A percentile compares a stretch with the other conserved stretches of the same genome.
These are phyloP conservation scores for Podarcis cretensis DNA, from an alignment of 2,113 vertebrate genomes.

Conservation along the genomic window DNA sequence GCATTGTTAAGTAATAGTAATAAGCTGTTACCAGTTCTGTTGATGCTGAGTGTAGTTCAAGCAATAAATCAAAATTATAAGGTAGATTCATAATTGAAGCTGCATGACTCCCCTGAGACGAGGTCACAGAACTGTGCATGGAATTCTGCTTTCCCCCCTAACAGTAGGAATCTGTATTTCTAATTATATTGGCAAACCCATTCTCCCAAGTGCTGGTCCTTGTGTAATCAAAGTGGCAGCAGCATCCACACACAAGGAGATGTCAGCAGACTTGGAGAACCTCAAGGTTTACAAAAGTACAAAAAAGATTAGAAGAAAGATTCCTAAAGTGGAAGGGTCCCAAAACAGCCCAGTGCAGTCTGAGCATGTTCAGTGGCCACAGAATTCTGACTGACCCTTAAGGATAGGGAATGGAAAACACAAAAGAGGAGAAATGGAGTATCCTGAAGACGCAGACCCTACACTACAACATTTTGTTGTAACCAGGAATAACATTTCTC, in stretches of 20 bases:
- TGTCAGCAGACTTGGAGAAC: background rate
- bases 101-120: background rate
- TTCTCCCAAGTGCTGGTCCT: background rate
- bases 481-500: background rate
- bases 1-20: background rate
- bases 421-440: background rate
- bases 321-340: no score
- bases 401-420: background rate
- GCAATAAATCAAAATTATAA: background rate
- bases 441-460: background rate
- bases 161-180: background rate
- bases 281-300: background rate
- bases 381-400: background rate
- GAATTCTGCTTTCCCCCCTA: background rate
- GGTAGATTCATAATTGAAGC: background rate
- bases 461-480: background rate
- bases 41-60: background rate
- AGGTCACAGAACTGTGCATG: background rate
- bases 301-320: no score
- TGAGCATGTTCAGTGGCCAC: background rate
- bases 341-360: background rate
- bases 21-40: background rate
- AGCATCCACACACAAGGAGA: no score
- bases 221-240: background rate
- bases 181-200: background rate